Percentiles rank a stretch among this genome's conserved stretches.
Evolutionary conservation across 2,113 vertebrate species (phyloP).

Genomic region (Crocuta crocuta): DNA sequence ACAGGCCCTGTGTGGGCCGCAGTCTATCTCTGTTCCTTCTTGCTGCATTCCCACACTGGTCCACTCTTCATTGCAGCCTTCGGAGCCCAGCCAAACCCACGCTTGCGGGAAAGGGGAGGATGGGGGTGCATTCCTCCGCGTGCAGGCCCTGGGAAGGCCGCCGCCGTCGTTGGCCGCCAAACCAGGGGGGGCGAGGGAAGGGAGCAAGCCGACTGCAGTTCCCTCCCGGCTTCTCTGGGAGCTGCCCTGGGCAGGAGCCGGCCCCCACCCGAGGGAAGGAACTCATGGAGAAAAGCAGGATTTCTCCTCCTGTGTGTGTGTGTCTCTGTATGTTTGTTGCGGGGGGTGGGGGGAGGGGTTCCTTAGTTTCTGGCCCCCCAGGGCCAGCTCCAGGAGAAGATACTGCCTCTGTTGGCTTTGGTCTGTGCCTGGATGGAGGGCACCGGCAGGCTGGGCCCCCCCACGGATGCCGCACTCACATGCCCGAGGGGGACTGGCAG

Average conservation of each 20-base stretch:
- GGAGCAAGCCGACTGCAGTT: neutral
- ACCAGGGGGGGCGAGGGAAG: conserved; percentile 38
- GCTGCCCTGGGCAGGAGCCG: conserved; percentile 39
- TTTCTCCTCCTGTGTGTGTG: neutral
- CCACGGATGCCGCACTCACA: neutral
- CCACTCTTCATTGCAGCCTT: neutral
- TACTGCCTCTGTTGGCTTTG: neutral
- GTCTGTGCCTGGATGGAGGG: neutral
- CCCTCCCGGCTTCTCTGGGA: conserved; percentile 37
- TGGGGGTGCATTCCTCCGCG: conserved; percentile 44
- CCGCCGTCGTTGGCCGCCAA: conserved; percentile 59
- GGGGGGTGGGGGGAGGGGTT: too few species aligned
- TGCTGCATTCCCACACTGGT: neutral
- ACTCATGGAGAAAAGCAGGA: neutral
- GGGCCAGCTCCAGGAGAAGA: conserved; percentile 25
- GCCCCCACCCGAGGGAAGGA: conserved; percentile 20
- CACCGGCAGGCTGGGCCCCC: neutral
- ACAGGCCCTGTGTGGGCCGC: neutral
- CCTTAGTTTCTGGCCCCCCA: neutral
- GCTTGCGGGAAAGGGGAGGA: neutral
- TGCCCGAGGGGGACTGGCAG: neutral
- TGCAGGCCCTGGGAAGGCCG: conserved; percentile 48
- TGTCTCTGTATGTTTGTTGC: neutral
- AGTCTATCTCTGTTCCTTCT: neutral
- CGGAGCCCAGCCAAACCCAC: conserved; percentile 16